Base-by-base conservation (phyloP, 2,113 vertebrate genomes). In the Rhegmatorhina hoffmannsi region DNA sequence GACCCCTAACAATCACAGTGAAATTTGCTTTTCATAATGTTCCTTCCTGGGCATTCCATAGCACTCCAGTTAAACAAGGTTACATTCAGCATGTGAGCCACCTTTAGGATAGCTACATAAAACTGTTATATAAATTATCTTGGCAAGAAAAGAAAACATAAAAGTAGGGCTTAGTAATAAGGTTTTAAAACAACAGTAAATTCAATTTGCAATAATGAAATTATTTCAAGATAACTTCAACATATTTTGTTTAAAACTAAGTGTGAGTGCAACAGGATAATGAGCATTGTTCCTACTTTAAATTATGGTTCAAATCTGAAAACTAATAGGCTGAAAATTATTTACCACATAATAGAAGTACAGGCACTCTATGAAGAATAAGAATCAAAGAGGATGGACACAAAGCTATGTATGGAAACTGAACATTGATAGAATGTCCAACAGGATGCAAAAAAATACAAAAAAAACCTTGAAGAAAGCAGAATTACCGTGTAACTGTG, bases 231-330 rank as follows among this genome's bases (percentile, higher is more conserved):
- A 78, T 4, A 88, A 28, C 25, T 77, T 74, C 25, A 60, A 31
- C 50, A 20, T 58, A 84, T 85, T 89, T 73, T 77, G 11, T 73
- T 90, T 90, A 87, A 82, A 95, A 92, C 13, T 18, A 77, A 74
- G 10, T 33, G 16, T 44, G 55, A 91, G 44, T 23, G 69, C 95
- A 94, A 75, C 38, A 36, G 47, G 14, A 20, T 81, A 87, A 78
- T 55, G 46, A 84, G 25, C 89, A 70, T 21, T 63, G 12, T 46
- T 83, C 10, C 20, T 44, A 29, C 44, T 80, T 86, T 59, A 78
- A 84, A 82, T 72, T 1, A 20, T 2, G 4, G 47, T 75, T 84
- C 16, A 29, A 49, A 14, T n/a, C 21, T 67, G 40, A 73, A 88
- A 92, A 73, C 29, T 21, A 90, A 59, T 20, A 80, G 33, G 46